These are phyloP conservation scores for Coregonus ussuriensis DNA, from an alignment of 2,797 vertebrate species.

Conservation along the genomic window DNA sequence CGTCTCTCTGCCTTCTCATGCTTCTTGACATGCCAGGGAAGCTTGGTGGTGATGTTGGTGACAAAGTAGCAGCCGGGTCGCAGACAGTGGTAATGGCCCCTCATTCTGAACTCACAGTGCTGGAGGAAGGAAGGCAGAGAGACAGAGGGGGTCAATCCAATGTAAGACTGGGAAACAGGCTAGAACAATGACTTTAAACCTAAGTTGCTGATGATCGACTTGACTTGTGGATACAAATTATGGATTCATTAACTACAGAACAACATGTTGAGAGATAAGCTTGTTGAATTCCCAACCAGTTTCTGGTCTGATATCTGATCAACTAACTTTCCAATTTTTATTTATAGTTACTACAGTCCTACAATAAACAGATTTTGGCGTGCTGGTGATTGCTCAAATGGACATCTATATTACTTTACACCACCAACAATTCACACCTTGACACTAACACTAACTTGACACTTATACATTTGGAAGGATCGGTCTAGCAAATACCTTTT, in stretches of 20 bases:
- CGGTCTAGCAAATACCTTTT: constrained; percentile 16
- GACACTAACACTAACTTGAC: not conserved
- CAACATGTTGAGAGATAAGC: not conserved
- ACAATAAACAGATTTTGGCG: not conserved
- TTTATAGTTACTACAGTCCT: not conserved
- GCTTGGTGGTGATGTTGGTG: constrained; percentile 99
- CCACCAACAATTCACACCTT: not conserved
- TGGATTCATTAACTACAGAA: not conserved
- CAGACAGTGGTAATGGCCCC: constrained; percentile 98
- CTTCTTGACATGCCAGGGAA: constrained; percentile 98
- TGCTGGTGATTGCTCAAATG: not conserved
- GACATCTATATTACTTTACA: not conserved
- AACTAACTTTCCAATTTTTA: not conserved
- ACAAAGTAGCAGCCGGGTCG: constrained; percentile 93
- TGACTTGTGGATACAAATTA: not conserved
- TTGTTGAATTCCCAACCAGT: not conserved
- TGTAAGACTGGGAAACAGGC: not conserved
- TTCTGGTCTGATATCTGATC: not conserved
- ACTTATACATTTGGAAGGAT: not conserved
- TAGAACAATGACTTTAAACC: no score
- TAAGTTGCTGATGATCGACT: not conserved
- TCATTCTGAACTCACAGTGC: constrained; percentile 99
- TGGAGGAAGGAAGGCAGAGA: constrained; percentile 54
- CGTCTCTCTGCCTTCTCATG: constrained; percentile 97
- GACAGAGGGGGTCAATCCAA: not conserved